Base-by-base conservation (phyloP, 2,888 invertebrate species). In the Andricus curvator region DNA sequence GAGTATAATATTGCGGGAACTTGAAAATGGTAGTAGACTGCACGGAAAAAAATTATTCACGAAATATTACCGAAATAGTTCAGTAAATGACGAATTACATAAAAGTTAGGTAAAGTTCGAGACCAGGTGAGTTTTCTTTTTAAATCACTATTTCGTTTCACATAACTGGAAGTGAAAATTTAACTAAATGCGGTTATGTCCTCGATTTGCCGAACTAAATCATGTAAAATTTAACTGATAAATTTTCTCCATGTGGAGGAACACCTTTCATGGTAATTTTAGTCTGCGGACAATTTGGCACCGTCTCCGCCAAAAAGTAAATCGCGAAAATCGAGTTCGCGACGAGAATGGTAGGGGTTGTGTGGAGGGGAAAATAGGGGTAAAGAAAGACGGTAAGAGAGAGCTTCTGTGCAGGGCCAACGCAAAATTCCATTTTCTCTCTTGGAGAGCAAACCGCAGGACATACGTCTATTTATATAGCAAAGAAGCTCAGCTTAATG, bases 201-300 rank as follows among this genome's bases (percentile, higher is more conserved):
- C 37, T 8, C 8, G 37, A 37, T 37, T 37, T 8, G 9, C 1
- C 9, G 1, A 37, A 8, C 33, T 33, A 33, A 33, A 33, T 33
- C 33, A 33, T 33, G 33, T 33, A 33, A 33, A 33, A 37, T 37
- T 37, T 37, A 37, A 37, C 8, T 37, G 37, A 37, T 37, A 37
- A 37, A 37, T 37, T 37, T 37, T 37, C 37, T 37, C 8, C 37
- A 8, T 9, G 8, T 37, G 33, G 33, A 74, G 56, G 56, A 56
- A 87, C 87, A 89, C 88, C 88, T 89, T 88, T 87, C 84, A 83
- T 87, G 88, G 88, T 92, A 91, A 92, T 91, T 91, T 91, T 91
- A 91, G 91, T 90, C 86, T 85, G 82, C 86, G 90, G 90, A 88
- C 89, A 88, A 90, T 92, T 92, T 92, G 92, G 92, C 92, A 91